Evolutionary conservation across 2,888 invertebrate species (phyloP).

Genomic region (Lycophotia porphyrea): DNA sequence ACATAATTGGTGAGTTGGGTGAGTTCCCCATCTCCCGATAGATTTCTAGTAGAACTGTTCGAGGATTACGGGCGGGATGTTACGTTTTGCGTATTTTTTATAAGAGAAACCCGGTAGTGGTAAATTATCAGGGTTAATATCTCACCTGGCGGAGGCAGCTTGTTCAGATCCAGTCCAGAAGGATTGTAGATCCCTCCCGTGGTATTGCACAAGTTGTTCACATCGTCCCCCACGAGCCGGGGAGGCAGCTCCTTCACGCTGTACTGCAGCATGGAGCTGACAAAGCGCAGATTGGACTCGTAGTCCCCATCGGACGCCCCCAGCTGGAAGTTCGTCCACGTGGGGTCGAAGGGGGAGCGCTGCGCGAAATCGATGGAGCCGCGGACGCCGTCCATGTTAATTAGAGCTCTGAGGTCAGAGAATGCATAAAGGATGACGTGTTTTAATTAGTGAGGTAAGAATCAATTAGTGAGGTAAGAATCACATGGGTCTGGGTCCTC

Average conservation of each 20-base stretch:
- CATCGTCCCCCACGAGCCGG: conserved; percentile 75
- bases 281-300: conserved; percentile 93
- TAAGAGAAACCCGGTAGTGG: too few species aligned
- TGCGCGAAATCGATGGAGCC: conserved; percentile 95
- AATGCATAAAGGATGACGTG: background rate
- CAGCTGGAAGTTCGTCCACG: conserved; percentile 93
- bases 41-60: background rate
- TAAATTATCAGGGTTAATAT: background rate
- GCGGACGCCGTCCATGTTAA: conserved; percentile 94
- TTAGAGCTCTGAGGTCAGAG: conserved; percentile 89
- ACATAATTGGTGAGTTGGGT: background rate
- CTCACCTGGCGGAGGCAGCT: conserved; percentile 52
- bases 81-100: background rate
- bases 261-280: conserved; percentile 93
- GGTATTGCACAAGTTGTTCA: conserved; percentile 91
- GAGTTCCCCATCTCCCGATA: background rate
- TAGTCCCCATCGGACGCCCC: conserved; percentile 92
- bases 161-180: conserved; percentile 85
- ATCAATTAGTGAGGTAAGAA: too few species aligned
- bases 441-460: too few species aligned
- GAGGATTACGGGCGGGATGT: background rate
- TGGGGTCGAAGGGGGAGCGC: conserved; percentile 95
- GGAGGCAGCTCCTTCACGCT: conserved; percentile 93
- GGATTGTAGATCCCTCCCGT: conserved; percentile 95
- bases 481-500: background rate